These are phyloP conservation scores for Hassar affinis DNA, from an alignment of 2,113 vertebrate species.

Conservation along the genomic window DNA sequence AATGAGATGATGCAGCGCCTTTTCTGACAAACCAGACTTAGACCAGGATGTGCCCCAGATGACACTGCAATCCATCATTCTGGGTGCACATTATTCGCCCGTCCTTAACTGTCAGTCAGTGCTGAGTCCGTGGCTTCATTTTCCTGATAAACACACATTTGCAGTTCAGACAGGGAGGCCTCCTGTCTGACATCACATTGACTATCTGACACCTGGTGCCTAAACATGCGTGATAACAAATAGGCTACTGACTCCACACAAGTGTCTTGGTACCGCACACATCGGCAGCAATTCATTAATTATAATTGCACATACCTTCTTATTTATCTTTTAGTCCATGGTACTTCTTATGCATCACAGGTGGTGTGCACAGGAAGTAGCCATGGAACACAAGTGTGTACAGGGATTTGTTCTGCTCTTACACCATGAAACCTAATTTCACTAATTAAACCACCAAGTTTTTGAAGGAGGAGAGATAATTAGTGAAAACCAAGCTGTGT, in stretches of 20 bases:
- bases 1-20: background rate
- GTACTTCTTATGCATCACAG: background rate
- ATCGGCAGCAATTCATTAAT: background rate
- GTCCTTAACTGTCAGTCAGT: conserved; percentile 15
- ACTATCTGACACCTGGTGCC: conserved; percentile 24
- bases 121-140: background rate
- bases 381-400: background rate
- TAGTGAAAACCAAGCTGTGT: background rate
- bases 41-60: background rate
- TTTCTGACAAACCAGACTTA: conserved; percentile 3
- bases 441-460: conserved; percentile 12
- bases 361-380: background rate
- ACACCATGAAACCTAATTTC: background rate
- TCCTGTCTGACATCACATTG: conserved; percentile 17
- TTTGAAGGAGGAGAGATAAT: conserved; percentile 5
- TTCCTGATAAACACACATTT: conserved; percentile 21
- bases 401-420: conserved; percentile 5
- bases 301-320: background rate
- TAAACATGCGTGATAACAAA: conserved; percentile 35
- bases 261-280: conserved; percentile 5
- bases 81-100: conserved; percentile 8
- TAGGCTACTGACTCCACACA: conserved; percentile 22
- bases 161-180: conserved; percentile 9
- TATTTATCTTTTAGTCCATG: background rate
- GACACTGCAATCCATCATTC: conserved; percentile 38